Evolutionary conservation across 1,140 invertebrate species (phyloP).

Genomic region (Pteromalus puparum): DNA sequence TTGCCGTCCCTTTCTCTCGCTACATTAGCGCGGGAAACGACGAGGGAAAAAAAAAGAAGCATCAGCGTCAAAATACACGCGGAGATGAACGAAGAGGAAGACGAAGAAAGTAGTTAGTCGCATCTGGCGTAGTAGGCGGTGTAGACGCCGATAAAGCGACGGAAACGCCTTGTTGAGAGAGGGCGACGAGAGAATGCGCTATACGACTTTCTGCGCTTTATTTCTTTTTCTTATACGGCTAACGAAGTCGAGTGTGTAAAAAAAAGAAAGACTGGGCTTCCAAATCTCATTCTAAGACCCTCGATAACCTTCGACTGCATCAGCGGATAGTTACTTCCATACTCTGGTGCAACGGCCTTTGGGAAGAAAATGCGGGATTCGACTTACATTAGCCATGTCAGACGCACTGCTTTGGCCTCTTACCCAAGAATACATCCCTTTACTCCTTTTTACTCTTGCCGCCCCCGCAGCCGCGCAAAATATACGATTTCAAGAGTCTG

Average conservation of each 20-base stretch:
- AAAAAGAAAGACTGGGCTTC: not conserved
- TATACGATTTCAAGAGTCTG: not conserved
- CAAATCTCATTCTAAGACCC: not conserved
- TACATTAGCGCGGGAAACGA: not conserved
- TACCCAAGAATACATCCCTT: conserved; percentile 3
- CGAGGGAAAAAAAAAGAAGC: conserved; percentile 29
- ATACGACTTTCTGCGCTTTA: not conserved
- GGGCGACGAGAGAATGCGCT: conserved; percentile 5
- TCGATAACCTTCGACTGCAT: not conserved
- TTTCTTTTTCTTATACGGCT: not conserved
- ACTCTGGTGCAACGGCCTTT: not conserved
- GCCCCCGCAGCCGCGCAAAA: not conserved
- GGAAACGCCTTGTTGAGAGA: conserved; percentile 37
- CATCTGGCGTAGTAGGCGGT: conserved; percentile 59
- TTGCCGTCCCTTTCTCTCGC: not conserved
- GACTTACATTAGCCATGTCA: conserved; percentile 3
- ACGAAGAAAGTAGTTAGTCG: conserved; percentile 57
- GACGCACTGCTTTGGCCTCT: not conserved
- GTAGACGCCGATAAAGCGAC: conserved; percentile 44
- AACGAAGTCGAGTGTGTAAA: not conserved
- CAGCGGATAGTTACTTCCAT: not conserved
- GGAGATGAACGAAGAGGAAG: conserved; percentile 48
- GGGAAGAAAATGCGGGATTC: not conserved
- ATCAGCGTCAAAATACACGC: not conserved
- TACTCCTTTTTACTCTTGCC: not conserved